A percentile compares a stretch with the other conserved stretches of the same genome.
Evolutionary conservation across 30 jellyfish, hydroid and myxozoan genomes (phyloP).

Genomic region (Aurelia coerulea): DNA sequence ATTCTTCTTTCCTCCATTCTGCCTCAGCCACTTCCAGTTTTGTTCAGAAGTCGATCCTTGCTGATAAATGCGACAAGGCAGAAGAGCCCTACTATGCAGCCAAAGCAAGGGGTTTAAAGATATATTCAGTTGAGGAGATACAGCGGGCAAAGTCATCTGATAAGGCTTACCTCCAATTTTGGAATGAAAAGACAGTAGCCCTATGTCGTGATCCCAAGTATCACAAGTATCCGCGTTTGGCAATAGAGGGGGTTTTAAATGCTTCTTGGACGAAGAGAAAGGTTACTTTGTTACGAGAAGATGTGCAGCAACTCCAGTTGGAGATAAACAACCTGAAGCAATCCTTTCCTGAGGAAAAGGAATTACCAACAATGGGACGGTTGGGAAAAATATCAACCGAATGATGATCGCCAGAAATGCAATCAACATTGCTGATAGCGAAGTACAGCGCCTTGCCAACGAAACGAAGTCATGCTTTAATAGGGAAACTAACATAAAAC

Average conservation of each 20-base stretch:
- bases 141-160: not conserved
- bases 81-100: not conserved
- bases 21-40: too few species aligned
- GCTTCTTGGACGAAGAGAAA: constrained; percentile 1
- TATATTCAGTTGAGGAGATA: not conserved
- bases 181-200: not conserved
- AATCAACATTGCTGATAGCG: not conserved
- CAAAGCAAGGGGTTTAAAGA: not conserved
- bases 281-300: not conserved
- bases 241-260: not conserved
- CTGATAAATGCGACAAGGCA: not conserved
- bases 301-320: not conserved
- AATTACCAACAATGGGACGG: not conserved
- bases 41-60: not conserved
- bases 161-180: not conserved
- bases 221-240: not conserved
- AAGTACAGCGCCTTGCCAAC: not conserved
- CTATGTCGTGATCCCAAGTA: not conserved
- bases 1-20: not conserved
- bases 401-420: constrained; percentile 4
- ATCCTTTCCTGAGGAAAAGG: not conserved
- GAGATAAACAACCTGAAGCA: not conserved
- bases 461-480: not conserved
- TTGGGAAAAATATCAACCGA: not conserved
- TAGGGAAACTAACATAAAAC: not conserved